These are phyloP conservation scores for Fulica atra DNA, from an alignment of 2,113 vertebrate species.

Conservation along the genomic window DNA sequence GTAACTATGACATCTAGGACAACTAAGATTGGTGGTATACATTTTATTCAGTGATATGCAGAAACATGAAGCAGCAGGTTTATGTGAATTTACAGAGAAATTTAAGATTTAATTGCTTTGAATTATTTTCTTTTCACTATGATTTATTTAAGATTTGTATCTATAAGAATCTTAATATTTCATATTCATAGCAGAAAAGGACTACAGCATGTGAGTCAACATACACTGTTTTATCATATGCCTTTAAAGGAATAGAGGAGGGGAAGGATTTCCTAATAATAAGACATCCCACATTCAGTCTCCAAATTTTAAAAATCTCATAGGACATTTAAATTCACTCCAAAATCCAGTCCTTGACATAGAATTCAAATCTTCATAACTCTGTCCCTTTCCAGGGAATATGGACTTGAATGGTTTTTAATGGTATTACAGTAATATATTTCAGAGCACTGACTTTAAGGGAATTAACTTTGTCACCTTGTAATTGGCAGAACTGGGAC, in stretches of 20 bases:
- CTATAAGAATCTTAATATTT: neutral
- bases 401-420: neutral
- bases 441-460: conserved; percentile 8
- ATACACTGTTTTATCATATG: neutral
- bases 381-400: neutral
- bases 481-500: conserved; percentile 24
- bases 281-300: neutral
- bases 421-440: neutral
- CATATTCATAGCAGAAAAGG: neutral
- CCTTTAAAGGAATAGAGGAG: neutral
- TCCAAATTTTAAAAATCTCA: neutral
- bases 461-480: conserved; percentile 30
- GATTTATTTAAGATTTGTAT: neutral
- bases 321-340: neutral
- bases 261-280: neutral
- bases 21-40: neutral
- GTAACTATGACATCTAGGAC: neutral
- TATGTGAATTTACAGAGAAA: neutral
- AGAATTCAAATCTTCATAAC: neutral
- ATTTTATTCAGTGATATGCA: neutral
- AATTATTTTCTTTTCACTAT: neutral
- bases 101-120: neutral
- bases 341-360: neutral
- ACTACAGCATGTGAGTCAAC: neutral
- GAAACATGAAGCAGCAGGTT: neutral